Conservation (phyloP, 2,797 vertebrate genomes). For the Schizopygopsis pylzovi region DNA sequence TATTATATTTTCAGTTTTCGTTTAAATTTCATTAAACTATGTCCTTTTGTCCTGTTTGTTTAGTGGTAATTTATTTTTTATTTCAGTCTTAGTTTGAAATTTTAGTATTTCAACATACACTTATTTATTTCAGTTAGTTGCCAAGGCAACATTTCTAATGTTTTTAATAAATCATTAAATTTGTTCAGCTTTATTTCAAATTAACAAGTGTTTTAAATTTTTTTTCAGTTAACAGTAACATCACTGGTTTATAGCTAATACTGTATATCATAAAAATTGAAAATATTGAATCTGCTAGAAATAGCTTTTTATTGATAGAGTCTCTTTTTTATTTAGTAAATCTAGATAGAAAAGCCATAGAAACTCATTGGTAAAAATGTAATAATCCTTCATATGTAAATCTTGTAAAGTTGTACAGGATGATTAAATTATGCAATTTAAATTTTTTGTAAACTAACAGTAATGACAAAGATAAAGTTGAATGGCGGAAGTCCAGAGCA, state of each 20-base stretch:
- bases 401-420: neutral
- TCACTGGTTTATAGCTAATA: neutral
- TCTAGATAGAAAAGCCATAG: neutral
- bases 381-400: neutral
- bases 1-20: neutral
- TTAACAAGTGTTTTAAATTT: neutral
- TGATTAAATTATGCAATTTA: neutral
- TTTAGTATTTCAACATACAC: neutral
- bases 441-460: neutral
- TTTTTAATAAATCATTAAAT: neutral
- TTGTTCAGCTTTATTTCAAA: neutral
- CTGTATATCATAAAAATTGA: neutral
- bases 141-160: neutral
- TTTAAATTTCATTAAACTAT: neutral
- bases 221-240: neutral
- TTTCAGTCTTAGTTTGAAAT: neutral
- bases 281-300: neutral
- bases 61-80: neutral
- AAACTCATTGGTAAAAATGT: neutral
- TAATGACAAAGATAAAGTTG: neutral
- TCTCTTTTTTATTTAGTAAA: neutral
- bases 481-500: conserved; percentile 1
- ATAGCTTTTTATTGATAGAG: neutral
- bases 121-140: neutral
- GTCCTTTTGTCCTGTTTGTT: neutral